These are phyloP conservation scores for Delphinus delphis DNA, from an alignment of 2,113 vertebrate genomes.

Conservation along the genomic window DNA sequence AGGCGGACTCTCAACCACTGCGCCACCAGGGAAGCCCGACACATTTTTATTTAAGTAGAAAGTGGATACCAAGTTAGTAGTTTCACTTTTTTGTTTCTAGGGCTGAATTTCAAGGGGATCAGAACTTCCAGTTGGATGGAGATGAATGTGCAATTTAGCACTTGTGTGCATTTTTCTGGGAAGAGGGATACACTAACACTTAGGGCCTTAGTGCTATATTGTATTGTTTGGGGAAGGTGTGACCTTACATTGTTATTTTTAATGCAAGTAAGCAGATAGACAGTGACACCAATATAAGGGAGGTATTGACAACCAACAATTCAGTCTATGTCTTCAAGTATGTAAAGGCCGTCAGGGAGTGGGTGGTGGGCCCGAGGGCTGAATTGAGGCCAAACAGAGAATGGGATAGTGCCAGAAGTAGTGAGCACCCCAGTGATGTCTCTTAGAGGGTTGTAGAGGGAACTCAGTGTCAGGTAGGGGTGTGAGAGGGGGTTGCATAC, in stretches of 20 bases:
- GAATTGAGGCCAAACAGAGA: not conserved
- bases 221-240: not conserved
- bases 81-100: not conserved
- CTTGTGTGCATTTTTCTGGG: not conserved
- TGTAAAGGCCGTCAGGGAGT: not conserved
- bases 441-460: not conserved
- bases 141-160: not conserved
- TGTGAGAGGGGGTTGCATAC: not conserved
- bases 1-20: too few relatives aligned
- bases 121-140: not conserved
- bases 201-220: not conserved
- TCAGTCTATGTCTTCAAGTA: not conserved
- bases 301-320: not conserved
- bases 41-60: not conserved
- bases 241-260: not conserved
- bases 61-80: not conserved
- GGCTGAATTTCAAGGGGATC: not conserved
- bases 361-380: too few relatives aligned
- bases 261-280: not conserved
- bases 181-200: too few relatives aligned
- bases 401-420: not conserved
- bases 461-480: not conserved
- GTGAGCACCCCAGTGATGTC: not conserved
- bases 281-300: not conserved
- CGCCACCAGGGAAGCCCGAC: too few relatives aligned